Evolutionary conservation across 1,140 invertebrate species (phyloP).

Genomic region (Sminthurides bifidus): DNA sequence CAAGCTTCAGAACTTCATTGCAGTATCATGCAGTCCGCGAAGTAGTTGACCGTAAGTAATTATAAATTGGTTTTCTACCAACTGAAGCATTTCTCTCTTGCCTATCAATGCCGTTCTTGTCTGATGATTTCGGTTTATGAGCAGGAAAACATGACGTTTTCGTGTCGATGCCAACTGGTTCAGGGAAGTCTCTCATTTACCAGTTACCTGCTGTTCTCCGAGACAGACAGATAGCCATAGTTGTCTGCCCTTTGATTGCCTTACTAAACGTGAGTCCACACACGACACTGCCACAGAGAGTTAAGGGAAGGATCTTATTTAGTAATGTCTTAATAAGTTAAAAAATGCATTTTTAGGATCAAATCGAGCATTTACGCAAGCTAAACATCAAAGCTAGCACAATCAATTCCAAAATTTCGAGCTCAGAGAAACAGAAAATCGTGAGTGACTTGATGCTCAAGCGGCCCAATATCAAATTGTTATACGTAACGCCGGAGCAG

Average conservation of each 20-base stretch:
- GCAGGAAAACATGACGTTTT: slow-evolving; percentile 1
- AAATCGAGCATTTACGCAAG: background rate
- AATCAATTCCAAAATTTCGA: background rate
- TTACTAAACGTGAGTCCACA: slow-evolving; percentile 81
- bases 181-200: slow-evolving; percentile 89
- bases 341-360: background rate
- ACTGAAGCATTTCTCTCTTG: too few relatives aligned
- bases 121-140: background rate
- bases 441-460: too few relatives aligned
- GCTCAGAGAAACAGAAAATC: background rate
- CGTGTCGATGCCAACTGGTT: slow-evolving; percentile 55
- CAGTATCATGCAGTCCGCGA: too few relatives aligned
- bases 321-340: background rate
- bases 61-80: too few relatives aligned
- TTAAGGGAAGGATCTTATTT: background rate
- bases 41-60: too few relatives aligned
- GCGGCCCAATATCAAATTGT: too few relatives aligned
- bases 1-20: too few relatives aligned
- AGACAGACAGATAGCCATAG: slow-evolving; percentile 57
- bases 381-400: background rate
- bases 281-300: slow-evolving; percentile 46
- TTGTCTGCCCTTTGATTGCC: slow-evolving; percentile 83
- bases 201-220: slow-evolving; percentile 80
- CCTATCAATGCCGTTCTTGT: too few relatives aligned
- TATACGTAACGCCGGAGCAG: slow-evolving; percentile 87